phyloP scores from a whole-genome alignment of 1,140 invertebrate genomes.

The Rhyacophila brunnea region DNA sequence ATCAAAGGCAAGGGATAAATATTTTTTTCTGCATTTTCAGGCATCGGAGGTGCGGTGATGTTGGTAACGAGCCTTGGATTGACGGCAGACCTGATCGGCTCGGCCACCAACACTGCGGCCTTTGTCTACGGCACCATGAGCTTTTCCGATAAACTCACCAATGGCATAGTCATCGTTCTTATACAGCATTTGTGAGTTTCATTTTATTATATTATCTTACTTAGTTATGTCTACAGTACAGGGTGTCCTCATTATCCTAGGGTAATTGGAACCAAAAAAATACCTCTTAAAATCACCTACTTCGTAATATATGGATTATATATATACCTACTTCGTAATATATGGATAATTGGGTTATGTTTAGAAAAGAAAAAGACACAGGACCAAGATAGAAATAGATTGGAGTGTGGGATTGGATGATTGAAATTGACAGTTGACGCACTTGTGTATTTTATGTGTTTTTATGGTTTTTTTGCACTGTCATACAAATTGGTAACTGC shows the following conservation, averaged over 20 bases:
- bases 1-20: no score
- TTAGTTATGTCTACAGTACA: background rate
- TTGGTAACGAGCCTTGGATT: constrained; percentile 86
- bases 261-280: no score
- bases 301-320: background rate
- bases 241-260: background rate
- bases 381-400: no score
- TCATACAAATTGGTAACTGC: no score
- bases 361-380: no score
- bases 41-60: constrained; percentile 80
- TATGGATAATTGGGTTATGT: no score
- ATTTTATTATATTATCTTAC: background rate
- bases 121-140: constrained; percentile 98
- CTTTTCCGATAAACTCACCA: constrained; percentile 89
- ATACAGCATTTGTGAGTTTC: constrained; percentile 68
- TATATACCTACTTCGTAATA: no score
- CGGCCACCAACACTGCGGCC: constrained; percentile 81
- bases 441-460: no score
- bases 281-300: background rate
- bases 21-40: constrained; percentile 45
- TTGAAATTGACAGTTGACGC: no score
- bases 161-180: constrained; percentile 80
- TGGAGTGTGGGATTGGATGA: no score
- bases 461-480: no score
- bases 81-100: constrained; percentile 87